Percentiles rank a stretch among this genome's conserved stretches.
Conservation (phyloP, 2,113 vertebrate species). For the Hydrochoerus hydrochaeris region DNA sequence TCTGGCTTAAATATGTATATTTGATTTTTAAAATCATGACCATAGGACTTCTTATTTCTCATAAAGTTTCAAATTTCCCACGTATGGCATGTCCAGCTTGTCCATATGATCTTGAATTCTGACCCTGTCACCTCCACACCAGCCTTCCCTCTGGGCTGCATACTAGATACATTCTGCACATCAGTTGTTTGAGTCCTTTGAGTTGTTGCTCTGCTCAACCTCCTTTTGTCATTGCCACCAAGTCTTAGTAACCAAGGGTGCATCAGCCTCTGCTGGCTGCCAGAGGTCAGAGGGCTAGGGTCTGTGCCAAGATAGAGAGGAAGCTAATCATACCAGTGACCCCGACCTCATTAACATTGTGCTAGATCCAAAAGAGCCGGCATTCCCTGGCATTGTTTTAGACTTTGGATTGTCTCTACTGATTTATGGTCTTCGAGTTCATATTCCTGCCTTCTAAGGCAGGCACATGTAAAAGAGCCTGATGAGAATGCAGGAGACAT, state of each 20-base stretch:
- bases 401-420: constrained; percentile 55
- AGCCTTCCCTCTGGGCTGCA: background rate
- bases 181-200: background rate
- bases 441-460: background rate
- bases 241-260: constrained; percentile 10
- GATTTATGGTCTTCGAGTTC: constrained; percentile 9
- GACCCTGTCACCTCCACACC: background rate
- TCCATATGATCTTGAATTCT: background rate
- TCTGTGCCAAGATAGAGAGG: constrained; percentile 68
- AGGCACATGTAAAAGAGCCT: background rate
- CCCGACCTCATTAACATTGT: constrained; percentile 71
- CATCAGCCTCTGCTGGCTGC: background rate
- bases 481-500: background rate
- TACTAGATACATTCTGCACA: background rate
- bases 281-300: constrained; percentile 23
- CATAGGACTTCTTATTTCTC: background rate
- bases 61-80: background rate
- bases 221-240: background rate
- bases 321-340: constrained; percentile 71
- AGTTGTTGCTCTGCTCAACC: background rate
- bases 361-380: constrained; percentile 20
- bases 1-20: background rate
- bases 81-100: background rate
- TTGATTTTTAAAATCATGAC: background rate
- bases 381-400: constrained; percentile 59